Conservation (phyloP, 2,888 invertebrate species). For the Pristionchus fissidentatus region DNA sequence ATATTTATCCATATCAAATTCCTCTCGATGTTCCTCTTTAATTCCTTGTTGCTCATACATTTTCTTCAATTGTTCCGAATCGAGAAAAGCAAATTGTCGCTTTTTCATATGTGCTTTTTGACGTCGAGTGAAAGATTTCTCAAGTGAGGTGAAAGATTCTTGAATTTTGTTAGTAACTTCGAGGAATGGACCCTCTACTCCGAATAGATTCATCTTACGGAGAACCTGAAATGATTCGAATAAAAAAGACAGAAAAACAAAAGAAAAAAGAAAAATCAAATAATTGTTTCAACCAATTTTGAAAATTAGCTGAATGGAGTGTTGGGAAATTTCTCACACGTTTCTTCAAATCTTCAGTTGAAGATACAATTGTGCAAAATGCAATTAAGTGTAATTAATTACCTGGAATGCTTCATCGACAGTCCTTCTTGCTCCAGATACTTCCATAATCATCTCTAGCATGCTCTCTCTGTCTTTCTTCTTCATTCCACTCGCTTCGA, state of each 20-base stretch:
- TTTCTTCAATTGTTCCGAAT: constrained; percentile 64
- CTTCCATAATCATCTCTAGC: constrained; percentile 72
- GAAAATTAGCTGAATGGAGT: neutral
- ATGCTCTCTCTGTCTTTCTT: constrained; percentile 66
- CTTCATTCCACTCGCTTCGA: constrained; percentile 66
- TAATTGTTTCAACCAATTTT: too few species aligned
- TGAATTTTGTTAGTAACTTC: constrained; percentile 65
- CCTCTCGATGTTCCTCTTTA: constrained; percentile 17
- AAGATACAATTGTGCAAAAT: neutral
- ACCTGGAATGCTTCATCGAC: constrained; percentile 68
- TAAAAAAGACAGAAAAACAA: neutral
- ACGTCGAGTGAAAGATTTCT: constrained; percentile 57
- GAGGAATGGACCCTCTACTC: constrained; percentile 65
- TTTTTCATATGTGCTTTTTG: constrained; percentile 65
- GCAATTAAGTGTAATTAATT: too few species aligned
- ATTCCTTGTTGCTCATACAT: constrained; percentile 63
- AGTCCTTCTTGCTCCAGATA: constrained; percentile 67
- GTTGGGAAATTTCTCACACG: too few species aligned
- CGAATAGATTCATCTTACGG: constrained; percentile 56
- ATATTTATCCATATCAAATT: constrained; percentile 54
- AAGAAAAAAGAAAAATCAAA: neutral
- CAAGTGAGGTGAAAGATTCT: constrained; percentile 65
- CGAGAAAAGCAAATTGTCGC: constrained; percentile 68
- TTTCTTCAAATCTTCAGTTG: too few species aligned
- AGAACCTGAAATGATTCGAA: constrained; percentile 45